These are phyloP conservation scores for Prunella fulvescens DNA, from an alignment of 2,113 vertebrate species.

Conservation along the genomic window DNA sequence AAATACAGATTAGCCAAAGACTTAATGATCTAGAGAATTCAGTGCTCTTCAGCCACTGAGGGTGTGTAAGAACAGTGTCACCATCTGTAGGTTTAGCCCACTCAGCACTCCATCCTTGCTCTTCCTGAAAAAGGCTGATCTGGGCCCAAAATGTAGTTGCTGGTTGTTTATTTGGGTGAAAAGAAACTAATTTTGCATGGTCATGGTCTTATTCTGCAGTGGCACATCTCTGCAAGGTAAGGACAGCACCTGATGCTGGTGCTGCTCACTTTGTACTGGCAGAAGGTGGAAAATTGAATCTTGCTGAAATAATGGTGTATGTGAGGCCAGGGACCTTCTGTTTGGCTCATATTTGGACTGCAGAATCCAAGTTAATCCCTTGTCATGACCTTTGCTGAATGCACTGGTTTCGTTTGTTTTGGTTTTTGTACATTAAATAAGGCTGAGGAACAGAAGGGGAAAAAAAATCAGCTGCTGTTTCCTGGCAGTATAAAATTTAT, in stretches of 20 bases:
- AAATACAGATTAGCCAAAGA: neutral
- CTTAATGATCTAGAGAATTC: neutral
- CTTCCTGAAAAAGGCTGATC: neutral
- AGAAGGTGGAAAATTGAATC: neutral
- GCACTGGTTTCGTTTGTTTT: neutral
- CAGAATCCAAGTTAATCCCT: conserved; percentile 4
- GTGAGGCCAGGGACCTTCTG: neutral
- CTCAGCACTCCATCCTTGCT: neutral
- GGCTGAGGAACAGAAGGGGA: neutral
- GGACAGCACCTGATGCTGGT: neutral
- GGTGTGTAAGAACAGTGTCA: neutral
- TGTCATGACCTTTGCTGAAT: neutral
- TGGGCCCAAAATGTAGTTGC: neutral
- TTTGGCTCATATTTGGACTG: neutral
- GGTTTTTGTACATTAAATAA: neutral
- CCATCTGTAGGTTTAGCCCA: neutral
- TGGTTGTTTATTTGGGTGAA: neutral
- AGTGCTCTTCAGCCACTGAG: neutral
- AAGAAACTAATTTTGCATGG: neutral
- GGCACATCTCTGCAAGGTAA: neutral
- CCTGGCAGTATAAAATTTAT: neutral
- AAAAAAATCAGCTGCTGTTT: neutral
- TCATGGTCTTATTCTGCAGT: neutral
- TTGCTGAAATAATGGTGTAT: neutral
- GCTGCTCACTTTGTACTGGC: neutral